Percentiles rank a stretch among this genome's conserved stretches.
These are phyloP conservation scores for Tricholauxania praeusta DNA, from an alignment of 2,888 invertebrate genomes.

Conservation along the genomic window DNA sequence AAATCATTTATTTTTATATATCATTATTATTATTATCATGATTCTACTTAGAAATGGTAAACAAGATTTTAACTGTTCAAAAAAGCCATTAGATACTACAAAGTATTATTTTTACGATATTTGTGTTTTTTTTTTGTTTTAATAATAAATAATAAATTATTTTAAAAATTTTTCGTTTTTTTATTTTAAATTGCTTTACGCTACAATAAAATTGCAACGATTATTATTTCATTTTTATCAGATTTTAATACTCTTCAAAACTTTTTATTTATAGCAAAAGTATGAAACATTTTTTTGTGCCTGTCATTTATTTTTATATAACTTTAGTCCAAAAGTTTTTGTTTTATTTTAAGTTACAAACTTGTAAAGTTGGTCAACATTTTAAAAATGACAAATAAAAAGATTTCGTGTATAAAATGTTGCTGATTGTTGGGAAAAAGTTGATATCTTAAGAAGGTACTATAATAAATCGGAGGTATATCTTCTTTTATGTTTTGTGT, in stretches of 20 bases:
- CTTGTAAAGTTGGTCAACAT: constrained; percentile 43
- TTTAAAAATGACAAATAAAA: not conserved
- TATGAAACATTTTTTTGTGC: constrained; percentile 6
- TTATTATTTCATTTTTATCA: no score
- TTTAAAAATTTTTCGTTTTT: no score
- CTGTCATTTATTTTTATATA: not conserved
- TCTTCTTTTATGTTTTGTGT: not conserved
- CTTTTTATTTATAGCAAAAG: no score
- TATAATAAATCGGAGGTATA: constrained; percentile 31
- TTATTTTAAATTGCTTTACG: not conserved
- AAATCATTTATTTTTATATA: constrained; percentile 11
- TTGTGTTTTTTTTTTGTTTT: no score
- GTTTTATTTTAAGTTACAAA: constrained; percentile 28
- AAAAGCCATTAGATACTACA: no score
- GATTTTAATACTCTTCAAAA: no score
- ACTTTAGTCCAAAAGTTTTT: constrained; percentile 14
- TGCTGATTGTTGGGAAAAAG: constrained; percentile 1
- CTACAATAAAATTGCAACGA: no score
- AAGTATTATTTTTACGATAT: no score
- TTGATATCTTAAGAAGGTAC: constrained; percentile 15
- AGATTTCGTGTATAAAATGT: not conserved
- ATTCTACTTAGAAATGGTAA: constrained; percentile 23
- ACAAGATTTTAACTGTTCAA: constrained; percentile 9
- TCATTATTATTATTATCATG: not conserved
- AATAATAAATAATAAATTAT: no score